These are phyloP conservation scores for Elanus axillaris DNA, from an alignment of 2,113 vertebrate species.

Conservation along the genomic window DNA sequence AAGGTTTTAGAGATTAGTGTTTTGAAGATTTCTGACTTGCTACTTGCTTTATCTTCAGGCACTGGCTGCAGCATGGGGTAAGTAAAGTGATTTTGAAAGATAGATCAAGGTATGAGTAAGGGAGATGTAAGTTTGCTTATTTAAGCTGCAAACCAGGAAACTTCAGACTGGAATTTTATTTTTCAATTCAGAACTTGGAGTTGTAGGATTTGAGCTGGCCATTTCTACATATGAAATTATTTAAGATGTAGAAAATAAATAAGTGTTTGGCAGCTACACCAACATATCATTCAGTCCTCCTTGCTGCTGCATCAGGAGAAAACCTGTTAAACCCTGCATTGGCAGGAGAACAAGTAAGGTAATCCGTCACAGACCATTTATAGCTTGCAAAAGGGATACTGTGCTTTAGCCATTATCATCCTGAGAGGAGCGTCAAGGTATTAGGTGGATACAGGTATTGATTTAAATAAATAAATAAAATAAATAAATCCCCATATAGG, in stretches of 20 bases:
- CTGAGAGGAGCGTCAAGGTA: neutral
- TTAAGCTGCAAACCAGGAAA: neutral
- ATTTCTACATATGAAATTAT: neutral
- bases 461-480: neutral
- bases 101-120: neutral
- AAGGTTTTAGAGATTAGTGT: neutral
- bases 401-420: neutral
- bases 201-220: neutral
- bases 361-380: neutral
- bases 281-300: neutral
- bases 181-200: neutral
- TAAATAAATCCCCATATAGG: neutral
- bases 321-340: neutral
- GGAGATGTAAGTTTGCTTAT: neutral
- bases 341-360: neutral
- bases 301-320: neutral
- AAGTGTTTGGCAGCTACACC: neutral
- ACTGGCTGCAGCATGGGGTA: neutral
- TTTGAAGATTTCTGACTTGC: neutral
- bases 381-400: neutral
- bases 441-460: neutral
- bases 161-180: neutral
- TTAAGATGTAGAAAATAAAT: neutral
- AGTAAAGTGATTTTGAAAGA: neutral
- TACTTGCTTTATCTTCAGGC: neutral